Conservation (phyloP, 2,797 vertebrate genomes). For the Phrynocephalus vlangalii region DNA sequence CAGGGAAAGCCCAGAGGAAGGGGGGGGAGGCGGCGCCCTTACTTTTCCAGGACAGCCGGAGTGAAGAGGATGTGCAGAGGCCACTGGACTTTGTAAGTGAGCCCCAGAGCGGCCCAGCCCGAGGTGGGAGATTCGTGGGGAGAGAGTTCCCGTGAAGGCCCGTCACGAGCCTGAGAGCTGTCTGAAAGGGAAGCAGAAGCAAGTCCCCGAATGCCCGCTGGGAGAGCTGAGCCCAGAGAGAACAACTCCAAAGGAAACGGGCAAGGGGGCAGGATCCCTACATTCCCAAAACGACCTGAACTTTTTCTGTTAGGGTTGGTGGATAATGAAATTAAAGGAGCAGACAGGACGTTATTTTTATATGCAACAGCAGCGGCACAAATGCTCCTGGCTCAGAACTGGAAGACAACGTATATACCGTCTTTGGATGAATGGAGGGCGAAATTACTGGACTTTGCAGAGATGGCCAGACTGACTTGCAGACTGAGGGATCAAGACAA, state of each 20-base stretch:
- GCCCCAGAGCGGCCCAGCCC: conserved; percentile 96
- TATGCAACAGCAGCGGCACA: too few relatives aligned
- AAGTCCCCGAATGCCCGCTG: conserved; percentile 2
- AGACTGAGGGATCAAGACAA: too few relatives aligned
- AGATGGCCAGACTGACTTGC: too few relatives aligned
- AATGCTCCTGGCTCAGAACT: too few relatives aligned
- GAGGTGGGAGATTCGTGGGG: conserved; percentile 92
- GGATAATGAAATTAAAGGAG: too few relatives aligned
- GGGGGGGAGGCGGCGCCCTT: conserved; percentile 62
- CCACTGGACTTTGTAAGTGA: conserved; percentile 98
- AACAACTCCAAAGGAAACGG: background rate
- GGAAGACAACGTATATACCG: too few relatives aligned
- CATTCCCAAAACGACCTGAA: too few relatives aligned
- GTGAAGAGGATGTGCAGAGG: conserved; percentile 98
- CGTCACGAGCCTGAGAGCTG: conserved; percentile 84
- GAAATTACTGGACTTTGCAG: too few relatives aligned
- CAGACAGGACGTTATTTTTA: too few relatives aligned
- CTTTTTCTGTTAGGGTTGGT: too few relatives aligned
- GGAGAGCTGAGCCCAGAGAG: background rate
- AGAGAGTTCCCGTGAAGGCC: conserved; percentile 90
- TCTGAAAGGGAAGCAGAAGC: conserved; percentile 78
- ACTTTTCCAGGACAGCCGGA: conserved; percentile 96
- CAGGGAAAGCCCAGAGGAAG: background rate
- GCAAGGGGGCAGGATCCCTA: background rate
- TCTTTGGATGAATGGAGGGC: too few relatives aligned